Base-by-base conservation (phyloP, 1,140 invertebrate species). In the Aradophagus sp. region DNA sequence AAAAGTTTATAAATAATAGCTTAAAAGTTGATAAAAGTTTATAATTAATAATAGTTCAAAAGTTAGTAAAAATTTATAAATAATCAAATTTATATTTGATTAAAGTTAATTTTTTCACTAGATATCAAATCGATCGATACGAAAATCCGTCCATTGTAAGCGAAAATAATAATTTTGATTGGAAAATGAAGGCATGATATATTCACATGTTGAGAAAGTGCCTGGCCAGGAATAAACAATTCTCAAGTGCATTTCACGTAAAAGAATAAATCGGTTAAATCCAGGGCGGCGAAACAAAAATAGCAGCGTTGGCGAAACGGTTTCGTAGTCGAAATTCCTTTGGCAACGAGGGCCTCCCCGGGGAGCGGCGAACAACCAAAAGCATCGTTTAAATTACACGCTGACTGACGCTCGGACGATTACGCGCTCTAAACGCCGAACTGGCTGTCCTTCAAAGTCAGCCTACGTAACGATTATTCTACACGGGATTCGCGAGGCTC, bases 341-440 rank as follows among this genome's bases (percentile, higher is more conserved):
- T 34, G 11, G 32, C 6, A 3, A n/a, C 6, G 11, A 34, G 32
- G 4, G 3, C 3, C 14, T 5, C 29, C 14, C 32, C 3, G 13
- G 11, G 32, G 12, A 14, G 14, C 3, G 12, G 2, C 13, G 11
- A 16, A 50, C 15, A 47, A 29, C 31, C 8, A 23, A 65, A 38
- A 52, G 42, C 56, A 55, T 47, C 48, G 44, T 38, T 56, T 65
- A 65, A 73, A 73, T 73, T 73, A 68, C 48, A 65, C 39, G 58
- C 39, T 52, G 44, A 41, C 53, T 48, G 35, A 75, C 39, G 36
- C 34, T 35, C 20, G 58, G 59, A 72, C 68, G 50, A 79, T 80
- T 80, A 79, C 55, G 75, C 52, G 42, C 76, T 78, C 73, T 75
- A 76, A 80, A 79, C 63, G 68, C 71, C 45, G 62, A 45, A 48